These are phyloP conservation scores for Merops nubicus DNA, from an alignment of 2,113 vertebrate species.

Conservation along the genomic window DNA sequence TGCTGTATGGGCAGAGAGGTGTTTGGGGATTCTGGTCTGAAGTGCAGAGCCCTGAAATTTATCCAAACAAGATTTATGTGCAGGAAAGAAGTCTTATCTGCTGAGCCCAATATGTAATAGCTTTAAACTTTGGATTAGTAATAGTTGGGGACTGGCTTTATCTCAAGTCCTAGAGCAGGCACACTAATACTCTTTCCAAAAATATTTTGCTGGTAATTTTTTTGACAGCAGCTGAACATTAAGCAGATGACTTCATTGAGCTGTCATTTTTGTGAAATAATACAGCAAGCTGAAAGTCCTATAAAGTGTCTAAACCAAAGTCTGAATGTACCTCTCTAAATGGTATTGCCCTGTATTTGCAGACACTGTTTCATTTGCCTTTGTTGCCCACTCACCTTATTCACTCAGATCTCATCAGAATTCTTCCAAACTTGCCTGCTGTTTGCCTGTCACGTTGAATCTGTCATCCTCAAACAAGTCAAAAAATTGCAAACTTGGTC, in stretches of 20 bases:
- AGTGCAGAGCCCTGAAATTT: background rate
- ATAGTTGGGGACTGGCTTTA: background rate
- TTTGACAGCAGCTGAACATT: background rate
- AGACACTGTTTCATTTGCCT: background rate
- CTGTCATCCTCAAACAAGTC: background rate
- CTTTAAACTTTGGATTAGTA: background rate
- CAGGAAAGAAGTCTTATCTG: background rate
- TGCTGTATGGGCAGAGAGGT: rapidly evolving
- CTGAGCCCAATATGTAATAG: background rate
- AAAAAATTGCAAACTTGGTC: background rate
- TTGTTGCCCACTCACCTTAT: background rate
- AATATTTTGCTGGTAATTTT: background rate
- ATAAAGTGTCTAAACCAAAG: background rate
- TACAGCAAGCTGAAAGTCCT: background rate
- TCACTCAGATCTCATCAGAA: background rate
- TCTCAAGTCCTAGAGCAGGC: background rate
- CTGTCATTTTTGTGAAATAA: background rate
- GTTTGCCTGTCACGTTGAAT: background rate
- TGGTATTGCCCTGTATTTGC: background rate
- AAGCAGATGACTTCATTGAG: background rate
- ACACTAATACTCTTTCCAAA: background rate
- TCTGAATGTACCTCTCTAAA: background rate
- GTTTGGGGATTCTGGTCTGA: background rate
- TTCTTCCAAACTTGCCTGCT: background rate
- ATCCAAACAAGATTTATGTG: background rate